Evolutionary conservation across 2,797 vertebrate species (phyloP).

Genomic region (Crax fasciolata): DNA sequence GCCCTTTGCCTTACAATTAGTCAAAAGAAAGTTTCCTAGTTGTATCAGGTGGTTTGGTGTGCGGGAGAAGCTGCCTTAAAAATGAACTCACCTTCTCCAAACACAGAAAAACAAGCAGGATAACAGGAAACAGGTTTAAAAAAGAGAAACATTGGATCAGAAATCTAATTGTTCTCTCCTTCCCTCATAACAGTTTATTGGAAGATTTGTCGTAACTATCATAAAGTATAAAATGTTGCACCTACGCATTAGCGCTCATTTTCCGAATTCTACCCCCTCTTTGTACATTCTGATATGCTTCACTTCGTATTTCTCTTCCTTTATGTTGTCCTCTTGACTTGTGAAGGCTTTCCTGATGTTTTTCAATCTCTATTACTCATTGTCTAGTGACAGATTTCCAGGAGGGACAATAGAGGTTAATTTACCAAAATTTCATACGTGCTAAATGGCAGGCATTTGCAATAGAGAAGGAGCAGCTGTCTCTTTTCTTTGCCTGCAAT

Average conservation of each 20-base stretch:
- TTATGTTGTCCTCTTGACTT: not conserved
- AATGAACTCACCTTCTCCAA: not conserved
- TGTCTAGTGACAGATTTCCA: not conserved
- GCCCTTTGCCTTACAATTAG: not conserved
- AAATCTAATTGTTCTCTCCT: not conserved
- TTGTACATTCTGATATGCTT: not conserved
- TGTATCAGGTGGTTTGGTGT: not conserved
- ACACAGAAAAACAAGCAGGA: not conserved
- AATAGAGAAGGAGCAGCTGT: not conserved
- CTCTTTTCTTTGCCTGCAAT: not conserved
- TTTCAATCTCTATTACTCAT: not conserved
- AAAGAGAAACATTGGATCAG: not conserved
- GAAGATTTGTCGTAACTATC: not conserved
- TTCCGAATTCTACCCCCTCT: not conserved
- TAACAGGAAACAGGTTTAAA: not conserved
- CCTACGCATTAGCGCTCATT: rapidly evolving
- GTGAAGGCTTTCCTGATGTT: not conserved
- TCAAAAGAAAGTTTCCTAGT: not conserved
- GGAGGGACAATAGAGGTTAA: not conserved
- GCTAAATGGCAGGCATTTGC: not conserved
- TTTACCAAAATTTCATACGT: not conserved
- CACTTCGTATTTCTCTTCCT: not conserved
- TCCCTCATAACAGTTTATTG: not conserved
- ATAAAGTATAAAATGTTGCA: not conserved
- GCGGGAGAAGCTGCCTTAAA: not conserved